Conservation (phyloP, 2,113 vertebrate species). For the Haliaeetus leucogaster region DNA sequence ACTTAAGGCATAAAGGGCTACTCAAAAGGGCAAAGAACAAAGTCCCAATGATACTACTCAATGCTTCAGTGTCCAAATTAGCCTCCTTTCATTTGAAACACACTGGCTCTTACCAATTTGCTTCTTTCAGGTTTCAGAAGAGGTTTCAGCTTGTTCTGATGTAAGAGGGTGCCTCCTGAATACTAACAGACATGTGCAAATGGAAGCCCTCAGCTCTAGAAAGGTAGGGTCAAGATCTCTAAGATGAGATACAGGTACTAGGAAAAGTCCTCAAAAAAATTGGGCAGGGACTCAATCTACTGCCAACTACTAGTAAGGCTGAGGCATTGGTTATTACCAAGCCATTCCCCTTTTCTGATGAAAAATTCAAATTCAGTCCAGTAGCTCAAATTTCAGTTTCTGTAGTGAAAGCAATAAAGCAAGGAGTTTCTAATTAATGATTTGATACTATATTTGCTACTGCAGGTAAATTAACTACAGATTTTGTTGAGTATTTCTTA, state of each 20-base stretch:
- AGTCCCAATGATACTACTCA: not conserved
- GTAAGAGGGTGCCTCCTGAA: not conserved
- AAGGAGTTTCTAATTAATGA: not conserved
- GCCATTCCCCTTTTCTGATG: not conserved
- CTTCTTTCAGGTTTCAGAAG: not conserved
- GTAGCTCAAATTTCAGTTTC: not conserved
- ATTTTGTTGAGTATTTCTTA: not conserved
- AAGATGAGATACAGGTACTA: rapidly evolving
- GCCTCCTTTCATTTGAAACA: not conserved
- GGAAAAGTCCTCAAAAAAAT: not conserved
- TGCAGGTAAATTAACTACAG: not conserved
- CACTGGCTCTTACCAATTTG: not conserved
- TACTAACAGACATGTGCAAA: not conserved
- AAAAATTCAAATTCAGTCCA: not conserved
- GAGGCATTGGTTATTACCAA: not conserved
- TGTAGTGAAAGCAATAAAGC: not conserved
- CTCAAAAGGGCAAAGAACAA: not conserved
- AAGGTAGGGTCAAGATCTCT: not conserved
- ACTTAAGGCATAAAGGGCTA: not conserved
- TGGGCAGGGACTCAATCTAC: not conserved
- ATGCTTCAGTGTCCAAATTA: not conserved
- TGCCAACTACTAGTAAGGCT: not conserved
- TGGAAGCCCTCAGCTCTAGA: not conserved
- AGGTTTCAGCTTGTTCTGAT: not conserved
- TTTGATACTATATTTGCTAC: not conserved